Evolutionary conservation across 2,113 vertebrate genomes (phyloP).

Genomic region (Pterophyllum scalare): DNA sequence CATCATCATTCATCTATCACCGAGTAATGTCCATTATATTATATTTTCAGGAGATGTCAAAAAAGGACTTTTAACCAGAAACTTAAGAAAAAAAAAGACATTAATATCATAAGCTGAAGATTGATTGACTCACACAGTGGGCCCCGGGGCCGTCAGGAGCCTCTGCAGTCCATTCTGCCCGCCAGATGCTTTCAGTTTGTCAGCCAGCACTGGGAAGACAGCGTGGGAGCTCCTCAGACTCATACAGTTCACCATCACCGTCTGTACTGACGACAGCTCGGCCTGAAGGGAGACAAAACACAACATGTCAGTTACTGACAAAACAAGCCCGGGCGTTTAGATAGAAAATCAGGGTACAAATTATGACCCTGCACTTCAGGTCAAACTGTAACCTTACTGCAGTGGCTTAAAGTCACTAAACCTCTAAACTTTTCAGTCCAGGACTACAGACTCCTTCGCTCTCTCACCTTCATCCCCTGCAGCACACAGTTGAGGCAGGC

Average conservation of each 20-base stretch:
- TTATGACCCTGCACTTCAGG: not conserved
- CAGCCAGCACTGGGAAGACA: slow-evolving; percentile 87
- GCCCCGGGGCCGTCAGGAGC: slow-evolving; percentile 81
- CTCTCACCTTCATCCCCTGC: slow-evolving; percentile 85
- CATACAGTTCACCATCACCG: slow-evolving; percentile 93
- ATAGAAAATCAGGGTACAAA: not conserved
- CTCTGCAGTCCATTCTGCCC: slow-evolving; percentile 81
- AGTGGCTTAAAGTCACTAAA: not conserved
- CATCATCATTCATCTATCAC: too few species aligned
- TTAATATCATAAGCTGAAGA: not conserved
- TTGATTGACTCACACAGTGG: slow-evolving; percentile 86
- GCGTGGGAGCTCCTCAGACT: slow-evolving; percentile 86
- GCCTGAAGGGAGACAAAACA: slow-evolving; percentile 67
- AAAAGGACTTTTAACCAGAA: fast-evolving
- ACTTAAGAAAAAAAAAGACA: too few species aligned
- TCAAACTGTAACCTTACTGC: not conserved
- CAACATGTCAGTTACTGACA: fast-evolving
- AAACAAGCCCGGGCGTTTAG: not conserved
- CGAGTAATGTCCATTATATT: fast-evolving
- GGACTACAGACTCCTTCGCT: not conserved
- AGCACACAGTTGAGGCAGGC: slow-evolving; percentile 90
- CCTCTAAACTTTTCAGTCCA: not conserved
- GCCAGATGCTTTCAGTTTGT: slow-evolving; percentile 75
- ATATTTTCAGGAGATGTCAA: fast-evolving
- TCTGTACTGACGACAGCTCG: slow-evolving; percentile 76